These are phyloP conservation scores for Solenopsis fugax DNA, from an alignment of 1,140 invertebrate genomes.

Conservation along the genomic window DNA sequence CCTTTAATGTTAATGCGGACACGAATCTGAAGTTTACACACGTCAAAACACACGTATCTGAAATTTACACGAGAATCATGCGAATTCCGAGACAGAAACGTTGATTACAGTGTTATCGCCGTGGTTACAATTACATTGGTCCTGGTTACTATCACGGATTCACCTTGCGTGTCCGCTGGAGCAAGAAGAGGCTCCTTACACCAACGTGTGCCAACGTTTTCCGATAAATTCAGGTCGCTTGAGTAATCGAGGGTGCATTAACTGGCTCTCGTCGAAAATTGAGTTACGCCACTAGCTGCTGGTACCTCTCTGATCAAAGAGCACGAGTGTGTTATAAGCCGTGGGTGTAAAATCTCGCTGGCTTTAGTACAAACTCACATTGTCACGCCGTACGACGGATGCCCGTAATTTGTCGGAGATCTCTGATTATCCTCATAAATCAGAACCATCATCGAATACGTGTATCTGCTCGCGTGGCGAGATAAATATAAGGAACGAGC, in stretches of 20 bases:
- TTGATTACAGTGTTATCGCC: constrained; percentile 50
- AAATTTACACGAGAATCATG: constrained; percentile 42
- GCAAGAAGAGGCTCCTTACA: constrained; percentile 68
- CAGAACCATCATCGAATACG: too few relatives aligned
- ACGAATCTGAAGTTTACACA: constrained; percentile 23
- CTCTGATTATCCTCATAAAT: constrained; percentile 14
- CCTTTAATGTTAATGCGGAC: constrained; percentile 31
- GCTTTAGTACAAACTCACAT: constrained; percentile 13
- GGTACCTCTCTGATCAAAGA: constrained; percentile 63
- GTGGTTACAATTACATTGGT: constrained; percentile 36
- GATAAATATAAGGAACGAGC: not conserved
- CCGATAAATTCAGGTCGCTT: constrained; percentile 72
- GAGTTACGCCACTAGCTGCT: constrained; percentile 67
- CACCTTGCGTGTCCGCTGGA: constrained; percentile 8
- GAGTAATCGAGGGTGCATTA: constrained; percentile 75
- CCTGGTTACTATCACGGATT: constrained; percentile 23
- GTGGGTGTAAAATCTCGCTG: constrained; percentile 63
- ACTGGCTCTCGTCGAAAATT: constrained; percentile 73
- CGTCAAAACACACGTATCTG: not conserved
- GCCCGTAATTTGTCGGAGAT: not conserved
- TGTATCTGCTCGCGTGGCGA: too few relatives aligned
- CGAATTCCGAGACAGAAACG: constrained; percentile 7
- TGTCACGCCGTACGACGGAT: not conserved
- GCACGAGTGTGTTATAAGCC: constrained; percentile 67
- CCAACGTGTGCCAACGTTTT: constrained; percentile 56